Percentiles rank a stretch among this genome's conserved stretches.
phyloP scores from a whole-genome alignment of 2,113 vertebrate genomes.

The Canis aureus region DNA sequence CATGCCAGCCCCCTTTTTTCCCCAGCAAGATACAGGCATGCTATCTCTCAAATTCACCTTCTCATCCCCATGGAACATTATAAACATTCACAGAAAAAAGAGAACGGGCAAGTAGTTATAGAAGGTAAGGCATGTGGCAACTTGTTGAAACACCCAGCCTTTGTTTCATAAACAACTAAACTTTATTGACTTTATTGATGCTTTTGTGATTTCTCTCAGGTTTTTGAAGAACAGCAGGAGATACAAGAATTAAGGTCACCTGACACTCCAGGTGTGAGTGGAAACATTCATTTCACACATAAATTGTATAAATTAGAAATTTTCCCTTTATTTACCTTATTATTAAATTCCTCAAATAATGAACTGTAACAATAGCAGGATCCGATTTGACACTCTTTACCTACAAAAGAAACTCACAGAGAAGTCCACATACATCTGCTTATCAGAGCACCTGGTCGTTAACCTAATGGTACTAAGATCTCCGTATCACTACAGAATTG shows the following conservation, averaged over 20 bases:
- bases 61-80: neutral
- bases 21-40: neutral
- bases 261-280: neutral
- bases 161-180: neutral
- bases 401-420: neutral
- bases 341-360: neutral
- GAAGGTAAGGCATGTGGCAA: neutral
- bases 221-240: neutral
- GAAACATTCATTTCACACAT: neutral
- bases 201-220: neutral
- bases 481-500: neutral
- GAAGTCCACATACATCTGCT: conserved; percentile 55
- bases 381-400: neutral
- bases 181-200: neutral
- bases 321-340: neutral
- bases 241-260: neutral
- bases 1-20: no score
- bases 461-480: neutral
- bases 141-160: neutral
- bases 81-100: conserved; percentile 52
- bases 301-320: neutral
- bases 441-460: neutral
- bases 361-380: neutral
- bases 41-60: neutral
- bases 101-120: neutral